phyloP scores from a whole-genome alignment of 2,797 vertebrate genomes.

The Cheirogaleus major region DNA sequence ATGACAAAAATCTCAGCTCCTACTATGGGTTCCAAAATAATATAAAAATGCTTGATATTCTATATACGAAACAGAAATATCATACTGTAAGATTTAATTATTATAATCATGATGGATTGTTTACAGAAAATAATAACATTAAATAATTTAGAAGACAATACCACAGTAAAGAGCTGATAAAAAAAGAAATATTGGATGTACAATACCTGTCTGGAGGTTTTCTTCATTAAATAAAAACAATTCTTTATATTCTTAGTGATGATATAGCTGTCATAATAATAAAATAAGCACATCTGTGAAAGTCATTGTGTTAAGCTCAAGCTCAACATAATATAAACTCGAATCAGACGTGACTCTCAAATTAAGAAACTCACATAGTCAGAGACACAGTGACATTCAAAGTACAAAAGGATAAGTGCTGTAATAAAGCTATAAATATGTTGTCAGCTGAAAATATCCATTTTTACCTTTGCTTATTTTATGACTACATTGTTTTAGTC shows the following conservation, averaged over 20 bases:
- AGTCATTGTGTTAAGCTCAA: neutral
- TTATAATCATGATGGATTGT: neutral
- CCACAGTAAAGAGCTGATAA: neutral
- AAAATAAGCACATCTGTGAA: neutral
- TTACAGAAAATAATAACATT: conserved; percentile 4
- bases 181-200: neutral
- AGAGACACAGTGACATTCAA: neutral
- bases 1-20: neutral
- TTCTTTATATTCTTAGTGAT: neutral
- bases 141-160: conserved; percentile 20
- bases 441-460: neutral
- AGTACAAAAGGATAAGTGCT: neutral
- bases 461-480: neutral
- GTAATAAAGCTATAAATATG: neutral
- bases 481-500: neutral
- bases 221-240: neutral
- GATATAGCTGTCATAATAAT: neutral
- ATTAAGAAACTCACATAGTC: neutral
- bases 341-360: neutral
- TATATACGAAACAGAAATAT: neutral
- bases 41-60: neutral
- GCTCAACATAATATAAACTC: neutral
- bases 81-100: neutral
- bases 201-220: neutral
- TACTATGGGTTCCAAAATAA: neutral